These are phyloP conservation scores for Brachypodius melanocephalos DNA, from an alignment of 2,113 vertebrate genomes.

Conservation along the genomic window DNA sequence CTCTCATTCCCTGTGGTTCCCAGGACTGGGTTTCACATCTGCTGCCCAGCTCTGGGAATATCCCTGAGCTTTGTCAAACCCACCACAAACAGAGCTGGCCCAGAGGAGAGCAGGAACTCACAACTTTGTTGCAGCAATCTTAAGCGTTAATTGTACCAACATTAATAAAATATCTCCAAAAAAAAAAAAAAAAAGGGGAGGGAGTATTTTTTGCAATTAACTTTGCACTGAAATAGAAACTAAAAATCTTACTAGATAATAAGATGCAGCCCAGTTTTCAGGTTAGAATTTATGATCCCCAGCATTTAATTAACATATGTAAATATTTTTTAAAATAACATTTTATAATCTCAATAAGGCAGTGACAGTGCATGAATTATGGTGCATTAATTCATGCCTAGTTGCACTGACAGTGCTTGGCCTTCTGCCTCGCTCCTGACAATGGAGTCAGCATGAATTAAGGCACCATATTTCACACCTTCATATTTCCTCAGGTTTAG, in stretches of 20 bases:
- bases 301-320: constrained; percentile 53
- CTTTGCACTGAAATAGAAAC: background rate
- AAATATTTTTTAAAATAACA: constrained; percentile 53
- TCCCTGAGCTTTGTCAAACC: accelerated
- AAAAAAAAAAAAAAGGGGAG: accelerated
- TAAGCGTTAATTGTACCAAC: background rate
- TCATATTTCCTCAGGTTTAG: constrained; percentile 17
- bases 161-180: background rate
- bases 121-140: background rate
- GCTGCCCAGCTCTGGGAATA: background rate
- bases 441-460: constrained; percentile 44
- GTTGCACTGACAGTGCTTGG: constrained; percentile 37
- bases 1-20: background rate
- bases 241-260: background rate
- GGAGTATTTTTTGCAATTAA: background rate
- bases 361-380: constrained; percentile 33
- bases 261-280: background rate
- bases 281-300: constrained; percentile 26
- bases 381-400: constrained; percentile 42
- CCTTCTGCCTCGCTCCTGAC: constrained; percentile 47
- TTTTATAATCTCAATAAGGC: constrained; percentile 45
- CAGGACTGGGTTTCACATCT: background rate
- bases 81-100: background rate
- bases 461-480: constrained; percentile 51
- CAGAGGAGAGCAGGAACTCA: background rate